Evolutionary conservation across 2,797 vertebrate genomes (phyloP).

Genomic region (Mallotus villosus): DNA sequence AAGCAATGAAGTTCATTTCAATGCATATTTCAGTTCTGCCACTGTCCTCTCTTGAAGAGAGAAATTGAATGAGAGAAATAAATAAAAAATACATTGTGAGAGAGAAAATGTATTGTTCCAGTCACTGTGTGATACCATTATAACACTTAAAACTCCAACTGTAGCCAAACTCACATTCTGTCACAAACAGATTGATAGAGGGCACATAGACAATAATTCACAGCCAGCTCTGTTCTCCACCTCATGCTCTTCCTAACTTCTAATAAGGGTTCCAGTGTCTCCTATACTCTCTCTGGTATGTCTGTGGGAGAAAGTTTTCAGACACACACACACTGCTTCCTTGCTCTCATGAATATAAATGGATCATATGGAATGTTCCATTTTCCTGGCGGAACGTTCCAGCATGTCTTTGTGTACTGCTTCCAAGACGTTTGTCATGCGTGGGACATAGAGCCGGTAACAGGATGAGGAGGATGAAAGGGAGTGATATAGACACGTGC

Average conservation of each 20-base stretch:
- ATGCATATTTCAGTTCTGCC: slow-evolving; percentile 13
- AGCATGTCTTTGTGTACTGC: neutral
- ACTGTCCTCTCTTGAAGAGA: slow-evolving; percentile 7
- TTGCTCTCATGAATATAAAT: slow-evolving; percentile 28
- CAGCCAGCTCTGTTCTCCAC: neutral
- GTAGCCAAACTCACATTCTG: neutral
- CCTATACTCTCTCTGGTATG: slow-evolving; percentile 5
- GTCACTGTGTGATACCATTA: no score
- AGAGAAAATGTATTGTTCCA: no score
- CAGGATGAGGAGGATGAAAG: slow-evolving; percentile 13
- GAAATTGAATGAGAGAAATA: neutral
- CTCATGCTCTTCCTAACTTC: neutral
- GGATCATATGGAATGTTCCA: slow-evolving; percentile 3
- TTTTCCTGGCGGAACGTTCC: slow-evolving; percentile 2
- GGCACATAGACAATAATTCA: neutral
- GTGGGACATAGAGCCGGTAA: slow-evolving; percentile 6
- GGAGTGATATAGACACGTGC: neutral
- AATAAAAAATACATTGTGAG: no score
- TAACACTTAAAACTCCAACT: no score
- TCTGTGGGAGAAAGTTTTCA: neutral
- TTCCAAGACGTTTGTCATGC: neutral
- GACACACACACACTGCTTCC: slow-evolving; percentile 16
- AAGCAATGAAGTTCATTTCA: slow-evolving; percentile 28
- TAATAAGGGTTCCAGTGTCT: neutral
- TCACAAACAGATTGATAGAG: neutral